A percentile compares a stretch with the other conserved stretches of the same genome.
Evolutionary conservation across 2,113 vertebrate species (phyloP).

Genomic region (Gambusia holbrooki): DNA sequence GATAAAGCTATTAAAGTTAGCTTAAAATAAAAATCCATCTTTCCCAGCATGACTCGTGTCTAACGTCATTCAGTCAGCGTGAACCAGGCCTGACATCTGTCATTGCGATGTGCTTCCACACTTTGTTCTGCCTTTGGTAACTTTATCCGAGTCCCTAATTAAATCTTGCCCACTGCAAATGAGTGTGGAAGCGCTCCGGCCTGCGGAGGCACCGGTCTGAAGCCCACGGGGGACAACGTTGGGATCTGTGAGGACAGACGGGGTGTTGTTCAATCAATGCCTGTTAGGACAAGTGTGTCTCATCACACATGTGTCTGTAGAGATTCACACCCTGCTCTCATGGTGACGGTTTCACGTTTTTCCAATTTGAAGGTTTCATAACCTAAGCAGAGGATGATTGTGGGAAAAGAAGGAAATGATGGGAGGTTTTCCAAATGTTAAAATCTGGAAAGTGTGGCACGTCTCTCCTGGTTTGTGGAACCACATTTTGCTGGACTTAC

Average conservation of each 20-base stretch:
- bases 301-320: slow-evolving; percentile 53
- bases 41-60: slow-evolving; percentile 4
- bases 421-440: no score
- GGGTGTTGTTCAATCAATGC: slow-evolving; percentile 29
- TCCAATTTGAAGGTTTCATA: background rate
- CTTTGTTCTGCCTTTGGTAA: background rate
- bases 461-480: no score
- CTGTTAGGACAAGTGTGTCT: slow-evolving; percentile 43
- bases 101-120: background rate
- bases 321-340: slow-evolving; percentile 49
- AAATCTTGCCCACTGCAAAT: slow-evolving; percentile 15
- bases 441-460: no score
- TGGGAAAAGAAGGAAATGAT: background rate
- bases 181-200: slow-evolving; percentile 13
- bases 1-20: background rate
- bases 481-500: no score
- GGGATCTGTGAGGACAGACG: slow-evolving; percentile 30
- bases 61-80: slow-evolving; percentile 6
- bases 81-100: slow-evolving; percentile 11
- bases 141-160: slow-evolving; percentile 14
- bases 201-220: slow-evolving; percentile 23
- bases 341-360: background rate
- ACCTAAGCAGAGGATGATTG: background rate
- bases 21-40: background rate
- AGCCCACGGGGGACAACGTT: slow-evolving; percentile 35